A percentile compares a stretch with the other conserved stretches of the same genome.
phyloP scores from a whole-genome alignment of 2,113 vertebrate genomes.

The Smithornis capensis region DNA sequence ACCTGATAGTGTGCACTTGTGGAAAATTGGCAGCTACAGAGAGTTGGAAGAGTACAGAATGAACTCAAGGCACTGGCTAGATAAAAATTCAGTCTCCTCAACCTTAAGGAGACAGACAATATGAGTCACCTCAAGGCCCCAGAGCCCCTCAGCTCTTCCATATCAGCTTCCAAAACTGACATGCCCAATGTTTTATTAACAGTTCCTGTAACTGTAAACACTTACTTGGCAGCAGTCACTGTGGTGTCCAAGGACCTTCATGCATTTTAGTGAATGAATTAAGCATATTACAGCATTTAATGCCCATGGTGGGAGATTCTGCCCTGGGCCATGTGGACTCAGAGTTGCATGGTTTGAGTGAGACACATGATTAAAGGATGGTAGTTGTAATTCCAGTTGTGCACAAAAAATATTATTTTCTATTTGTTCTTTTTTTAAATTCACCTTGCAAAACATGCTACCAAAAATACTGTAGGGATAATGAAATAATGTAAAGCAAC shows the following conservation, averaged over 20 bases:
- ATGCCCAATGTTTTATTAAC: background rate
- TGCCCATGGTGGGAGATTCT: slow-evolving; percentile 5
- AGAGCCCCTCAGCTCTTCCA: background rate
- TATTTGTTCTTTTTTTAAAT: slow-evolving; percentile 3
- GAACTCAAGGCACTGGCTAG: background rate
- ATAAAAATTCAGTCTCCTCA: background rate
- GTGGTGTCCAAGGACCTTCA: background rate
- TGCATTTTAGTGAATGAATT: slow-evolving; percentile 15
- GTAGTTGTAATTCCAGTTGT: background rate
- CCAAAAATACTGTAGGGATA: background rate
- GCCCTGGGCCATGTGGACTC: background rate
- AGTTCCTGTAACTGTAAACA: background rate
- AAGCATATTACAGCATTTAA: background rate
- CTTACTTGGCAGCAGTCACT: background rate
- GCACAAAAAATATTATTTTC: slow-evolving; percentile 1
- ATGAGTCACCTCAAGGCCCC: background rate
- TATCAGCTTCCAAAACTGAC: slow-evolving; percentile 1
- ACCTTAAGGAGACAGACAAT: background rate
- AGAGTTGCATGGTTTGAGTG: background rate
- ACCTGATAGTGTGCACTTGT: background rate
- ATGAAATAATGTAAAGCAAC: slow-evolving; percentile 31
- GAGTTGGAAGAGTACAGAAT: background rate
- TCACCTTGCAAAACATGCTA: background rate
- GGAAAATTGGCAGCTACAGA: background rate
- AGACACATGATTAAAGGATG: background rate